Evolutionary conservation across 2,888 invertebrate genomes (phyloP), one percentile per base, ranked within the genome.

Genomic region (Harpagoxenus sublaevis): DNA sequence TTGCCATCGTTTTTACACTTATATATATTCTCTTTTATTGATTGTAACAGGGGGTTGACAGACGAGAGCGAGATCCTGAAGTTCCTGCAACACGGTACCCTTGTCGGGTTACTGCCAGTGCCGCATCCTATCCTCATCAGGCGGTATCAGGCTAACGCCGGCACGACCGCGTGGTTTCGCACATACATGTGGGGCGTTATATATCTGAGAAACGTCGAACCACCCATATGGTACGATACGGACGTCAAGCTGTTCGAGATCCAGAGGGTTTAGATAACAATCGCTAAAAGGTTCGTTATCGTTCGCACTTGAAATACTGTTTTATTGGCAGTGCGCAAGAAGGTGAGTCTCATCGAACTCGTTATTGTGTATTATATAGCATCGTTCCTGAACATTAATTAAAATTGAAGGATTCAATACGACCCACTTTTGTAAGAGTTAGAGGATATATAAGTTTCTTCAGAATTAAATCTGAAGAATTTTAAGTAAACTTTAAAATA

Each of bases 101-200:
- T 99, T 89, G 99, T 99, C 60, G 99, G 99, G 0, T 96, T 99
- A 77, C 96, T 99, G 91, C 99, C 99, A 0, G 99, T 99, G 77
- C 99, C 99, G 8, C 99, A 99, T 96, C 99, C 99, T 10, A 99
- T 99, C 95, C 97, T 99, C 87, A 99, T 99, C 94, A 96, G 99
- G 92, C 99, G 99, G 96, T 99, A 99, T 96, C 99, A 99, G 95
- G 99, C 99, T 70, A 99, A 99, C 96, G 97, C 98, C 55, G 99
- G 99, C 86, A 99, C 99, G 0, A 99, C 99, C 42, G 99, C 99
- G 93, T 99, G 99, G 99, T 99, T 99, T 96, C 96, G 99, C 82
- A 99, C 99, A 0, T 99, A 99, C 95, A 98, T 99, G 97, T 99
- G 99, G 99, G 99, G 99, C 74, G 99, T 99, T 81, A 99, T 99